Conservation (phyloP, 2,797 vertebrate genomes). For the Pygocentrus nattereri region DNA sequence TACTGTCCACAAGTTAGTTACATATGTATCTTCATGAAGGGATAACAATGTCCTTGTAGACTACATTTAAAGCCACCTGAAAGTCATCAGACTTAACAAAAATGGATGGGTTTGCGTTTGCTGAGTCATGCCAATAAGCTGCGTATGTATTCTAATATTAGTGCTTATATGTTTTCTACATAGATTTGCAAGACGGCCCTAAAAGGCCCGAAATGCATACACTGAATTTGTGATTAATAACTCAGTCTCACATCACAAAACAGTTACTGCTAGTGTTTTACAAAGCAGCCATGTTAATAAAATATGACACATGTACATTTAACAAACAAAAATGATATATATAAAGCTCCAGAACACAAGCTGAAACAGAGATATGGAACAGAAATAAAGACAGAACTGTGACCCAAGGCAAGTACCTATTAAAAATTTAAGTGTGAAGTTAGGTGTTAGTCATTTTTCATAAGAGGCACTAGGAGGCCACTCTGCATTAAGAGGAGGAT, state of each 20-base stretch:
- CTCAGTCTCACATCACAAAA: constrained; percentile 15
- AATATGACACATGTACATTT: not conserved
- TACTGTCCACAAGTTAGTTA: not conserved
- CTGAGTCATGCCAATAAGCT: not conserved
- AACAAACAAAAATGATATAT: not conserved
- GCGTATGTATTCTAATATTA: not conserved
- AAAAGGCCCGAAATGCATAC: not conserved
- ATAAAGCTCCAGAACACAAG: constrained; percentile 10
- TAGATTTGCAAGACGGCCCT: not conserved
- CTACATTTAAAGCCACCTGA: not conserved
- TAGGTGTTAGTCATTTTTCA: not conserved
- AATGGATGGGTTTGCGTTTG: not conserved
- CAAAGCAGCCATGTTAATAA: not conserved
- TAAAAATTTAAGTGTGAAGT: not conserved
- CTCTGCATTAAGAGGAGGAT: not conserved
- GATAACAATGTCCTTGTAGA: not conserved
- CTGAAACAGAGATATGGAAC: constrained; percentile 4
- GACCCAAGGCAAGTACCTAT: not conserved
- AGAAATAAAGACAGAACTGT: constrained; percentile 19
- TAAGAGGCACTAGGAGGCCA: not conserved
- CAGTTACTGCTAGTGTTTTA: constrained; percentile 11
- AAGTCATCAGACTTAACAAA: not conserved
- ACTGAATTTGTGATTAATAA: not conserved
- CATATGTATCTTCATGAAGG: not conserved
- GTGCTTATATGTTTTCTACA: not conserved